Evolutionary conservation across 2,888 invertebrate species (phyloP), one percentile per base, ranked within the genome.

Genomic region (Criorhina ranunculi): DNA sequence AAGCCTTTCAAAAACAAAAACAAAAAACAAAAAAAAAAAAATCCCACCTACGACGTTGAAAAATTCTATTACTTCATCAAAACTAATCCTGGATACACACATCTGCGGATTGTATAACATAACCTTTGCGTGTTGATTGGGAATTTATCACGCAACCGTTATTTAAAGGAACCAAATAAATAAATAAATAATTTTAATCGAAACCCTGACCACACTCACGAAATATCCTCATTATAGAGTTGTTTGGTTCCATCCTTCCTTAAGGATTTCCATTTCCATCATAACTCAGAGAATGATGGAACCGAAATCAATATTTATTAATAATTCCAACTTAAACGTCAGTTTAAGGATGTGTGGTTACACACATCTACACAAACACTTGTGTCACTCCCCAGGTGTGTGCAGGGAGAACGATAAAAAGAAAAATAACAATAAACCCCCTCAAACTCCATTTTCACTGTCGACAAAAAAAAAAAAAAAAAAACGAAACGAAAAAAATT

Each of bases 191-290:
- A 66, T 70, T n/a, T 64, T 66, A 40, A 76, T 70, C 24, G 55
- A 49, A 51, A 76, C 31, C 66, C 51, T 77, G 82, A 77, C 78
- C 82, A 66, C 42, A 72, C 31, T 60, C 72, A 67, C 66, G 64
- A 24, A 62, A 19, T 7, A 29, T 44, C 31, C 8, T 40, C 5
- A 62, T 0, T 19, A 8, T 5, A 5, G n/a, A 19, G 5, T 17
- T n/a, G n/a, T n/a, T n/a, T n/a, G n/a, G n/a, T n/a, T n/a, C 7
- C 1, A 35, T 11, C 5, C n/a, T 59, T n/a, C 7, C 31, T 46
- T 29, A 40, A 37, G 37, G 37, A 66, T 51, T 46, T 66, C 51
- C 49, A 66, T 40, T 51, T 24, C 31, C 37, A 9, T 37, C 24
- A 46, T 12, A 44, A 44, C 44, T 29, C 11, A 24, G 9, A 19